Evolutionary conservation across 2,888 invertebrate species (phyloP).

Genomic region (Ptilodon capucinus): DNA sequence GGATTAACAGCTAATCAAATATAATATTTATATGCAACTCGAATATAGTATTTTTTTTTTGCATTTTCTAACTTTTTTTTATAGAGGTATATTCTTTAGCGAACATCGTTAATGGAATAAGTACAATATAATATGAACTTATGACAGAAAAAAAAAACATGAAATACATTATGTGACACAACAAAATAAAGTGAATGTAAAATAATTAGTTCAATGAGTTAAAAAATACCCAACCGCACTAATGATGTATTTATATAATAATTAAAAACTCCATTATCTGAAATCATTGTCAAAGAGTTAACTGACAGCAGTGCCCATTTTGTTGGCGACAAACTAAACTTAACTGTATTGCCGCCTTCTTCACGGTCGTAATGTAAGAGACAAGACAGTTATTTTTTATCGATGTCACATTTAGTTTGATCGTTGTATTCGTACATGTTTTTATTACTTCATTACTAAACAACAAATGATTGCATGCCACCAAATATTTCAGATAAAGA

Average conservation of each 20-base stretch:
- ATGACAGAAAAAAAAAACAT: constrained; percentile 66
- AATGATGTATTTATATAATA: constrained; percentile 53
- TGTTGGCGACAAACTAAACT: too few relatives aligned
- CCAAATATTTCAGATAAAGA: constrained; percentile 50
- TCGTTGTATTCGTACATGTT: too few relatives aligned
- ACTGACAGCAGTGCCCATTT: constrained; percentile 23
- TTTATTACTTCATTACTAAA: too few relatives aligned
- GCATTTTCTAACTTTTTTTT: constrained; percentile 60
- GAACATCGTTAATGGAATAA: constrained; percentile 79
- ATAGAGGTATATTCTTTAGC: constrained; percentile 71
- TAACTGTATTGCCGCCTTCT: too few relatives aligned
- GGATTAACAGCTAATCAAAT: constrained; percentile 74
- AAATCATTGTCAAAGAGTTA: constrained; percentile 28
- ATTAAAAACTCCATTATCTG: constrained; percentile 41
- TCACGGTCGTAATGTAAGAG: too few relatives aligned
- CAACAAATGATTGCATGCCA: constrained; percentile 20
- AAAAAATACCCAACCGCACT: constrained; percentile 72
- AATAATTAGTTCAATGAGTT: constrained; percentile 63
- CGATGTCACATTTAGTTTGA: too few relatives aligned
- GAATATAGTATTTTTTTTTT: constrained; percentile 67
- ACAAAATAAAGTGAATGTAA: constrained; percentile 53
- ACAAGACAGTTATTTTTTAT: too few relatives aligned
- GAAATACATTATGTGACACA: constrained; percentile 61
- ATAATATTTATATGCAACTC: constrained; percentile 76
- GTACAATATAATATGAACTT: constrained; percentile 78